Base-by-base conservation (phyloP, 2,797 vertebrate genomes). In the Esox masquinongy region DNA sequence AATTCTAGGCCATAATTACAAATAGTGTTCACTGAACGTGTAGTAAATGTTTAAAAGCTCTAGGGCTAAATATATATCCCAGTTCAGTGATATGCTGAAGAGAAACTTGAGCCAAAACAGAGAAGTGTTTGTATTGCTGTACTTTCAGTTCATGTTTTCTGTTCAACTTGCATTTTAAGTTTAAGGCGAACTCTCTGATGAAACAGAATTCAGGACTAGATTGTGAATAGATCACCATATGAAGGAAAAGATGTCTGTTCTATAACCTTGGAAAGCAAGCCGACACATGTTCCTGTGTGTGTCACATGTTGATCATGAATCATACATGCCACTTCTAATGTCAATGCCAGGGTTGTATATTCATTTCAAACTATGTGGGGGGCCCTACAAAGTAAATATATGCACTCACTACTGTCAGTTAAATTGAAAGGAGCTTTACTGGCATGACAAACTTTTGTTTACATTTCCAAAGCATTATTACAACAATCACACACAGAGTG, bases 71-170 rank as follows among this genome's bases (percentile, higher is more conserved):
- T 47, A 47, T 47, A 47, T 47, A 1, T 12, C 2, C 22, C 0
- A 17, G n/a, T 59, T 61, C 6, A 24, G n/a, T 61, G 5, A 76
- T n/a, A 26, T 75, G 79, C 87, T 67, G 26, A 64, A 16, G 53
- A 63, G 67, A 31, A 67, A 61, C 56, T 26, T 26, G 56, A 61
- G 56, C 22, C 22, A 61, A 24, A 61, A 61, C 22, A 76, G 66
- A 82, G 82, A 88, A 87, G 76, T 81, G 84, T 81, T 81, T 81
- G 49, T 78, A 53, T 43, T 83, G 83, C 70, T 66, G 22, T 51
- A 87, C 83, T 90, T 89, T 91, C 87, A 88, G 88, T 90, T 92
- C 84, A 84, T 34, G 77, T 80, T 86, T 87, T 51, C 63, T 50
- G 49, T 26, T 50, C 63, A 43, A 47, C n/a, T 1, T 63, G 22